Evolutionary conservation across 2,888 invertebrate genomes (phyloP), one percentile per base, ranked within the genome.

Genomic region (Tryphoninae sp.): DNA sequence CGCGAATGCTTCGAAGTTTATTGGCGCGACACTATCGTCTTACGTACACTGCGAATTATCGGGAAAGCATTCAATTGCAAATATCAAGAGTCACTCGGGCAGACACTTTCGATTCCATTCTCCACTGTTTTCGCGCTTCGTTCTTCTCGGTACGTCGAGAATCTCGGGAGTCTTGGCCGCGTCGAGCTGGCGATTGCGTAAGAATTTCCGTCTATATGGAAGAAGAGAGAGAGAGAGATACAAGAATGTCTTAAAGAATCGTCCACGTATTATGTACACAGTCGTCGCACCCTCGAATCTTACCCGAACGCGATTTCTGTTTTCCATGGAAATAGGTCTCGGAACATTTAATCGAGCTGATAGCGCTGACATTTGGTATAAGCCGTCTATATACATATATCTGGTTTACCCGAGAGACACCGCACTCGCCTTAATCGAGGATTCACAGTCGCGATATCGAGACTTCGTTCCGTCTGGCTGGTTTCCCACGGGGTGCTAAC

Each of bases 361-460:
- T 16, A 69, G 62, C 64, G 40, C 64, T 59, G 61, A 64, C 58
- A 69, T 59, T 42, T 45, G 6, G 33, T 33, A 33, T 33, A 33
- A 33, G 33, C 33, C 33, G 33, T 33, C 1, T 33, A 6, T 51
- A 42, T 75, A 67, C 61, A 62, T 51, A 19, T 65, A 62, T 51
- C n/a, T 65, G 8, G 49, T 49, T 64, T 49, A 45, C 45, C 42
- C 61, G 9, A 67, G 64, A 71, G 53, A 51, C 49, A 49, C 58
- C 69, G 59, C 23, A 74, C 55, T 84, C 83, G 80, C 83, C 82
- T 85, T 83, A 85, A 85, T 84, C 78, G 65, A 80, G 81, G 78
- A 81, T 82, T 84, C 78, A 73, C 78, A 84, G 82, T 82, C 79
- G 55, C 33, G 64, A 79, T 72, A 78, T 71, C 77, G 45, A 55